Conservation (phyloP, 1,140 invertebrate species). For the Drusus annulatus region DNA sequence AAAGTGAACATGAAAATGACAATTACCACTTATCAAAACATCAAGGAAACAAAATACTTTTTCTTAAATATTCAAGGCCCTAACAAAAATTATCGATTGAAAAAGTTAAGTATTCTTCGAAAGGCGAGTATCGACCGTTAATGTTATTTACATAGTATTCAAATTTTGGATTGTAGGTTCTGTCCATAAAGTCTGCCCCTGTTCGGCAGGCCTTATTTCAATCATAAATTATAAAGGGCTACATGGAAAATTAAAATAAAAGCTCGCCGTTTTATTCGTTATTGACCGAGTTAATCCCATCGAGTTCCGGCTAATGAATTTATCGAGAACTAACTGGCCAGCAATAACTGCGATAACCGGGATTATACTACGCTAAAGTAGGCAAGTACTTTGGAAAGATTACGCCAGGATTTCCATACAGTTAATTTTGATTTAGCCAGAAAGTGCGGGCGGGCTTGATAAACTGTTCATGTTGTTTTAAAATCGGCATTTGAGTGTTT, state of each 20-base stretch:
- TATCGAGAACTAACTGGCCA: conserved; percentile 26
- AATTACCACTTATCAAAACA: background rate
- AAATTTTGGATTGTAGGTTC: too few relatives aligned
- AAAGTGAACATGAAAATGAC: background rate
- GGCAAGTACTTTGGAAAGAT: conserved; percentile 29
- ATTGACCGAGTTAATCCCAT: conserved; percentile 35
- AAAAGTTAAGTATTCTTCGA: too few relatives aligned
- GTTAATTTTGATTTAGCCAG: conserved; percentile 18
- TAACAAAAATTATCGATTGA: too few relatives aligned
- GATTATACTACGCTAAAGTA: conserved; percentile 2
- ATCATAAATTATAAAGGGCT: background rate
- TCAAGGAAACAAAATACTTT: too few relatives aligned
- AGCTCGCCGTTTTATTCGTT: conserved; percentile 2
- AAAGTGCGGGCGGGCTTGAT: background rate
- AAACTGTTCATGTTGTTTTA: too few relatives aligned
- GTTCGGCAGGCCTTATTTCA: background rate
- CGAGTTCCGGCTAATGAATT: conserved; percentile 13
- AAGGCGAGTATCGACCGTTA: too few relatives aligned
- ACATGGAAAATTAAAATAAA: conserved; percentile 21
- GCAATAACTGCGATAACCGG: conserved; percentile 22
- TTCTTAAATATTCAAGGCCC: too few relatives aligned
- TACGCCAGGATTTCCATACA: conserved; percentile 4
- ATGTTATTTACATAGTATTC: too few relatives aligned
- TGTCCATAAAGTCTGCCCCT: background rate
- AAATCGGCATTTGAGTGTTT: too few relatives aligned